Evolutionary conservation across 2,888 invertebrate species (phyloP).

Genomic region (Octonoba sinensis): DNA sequence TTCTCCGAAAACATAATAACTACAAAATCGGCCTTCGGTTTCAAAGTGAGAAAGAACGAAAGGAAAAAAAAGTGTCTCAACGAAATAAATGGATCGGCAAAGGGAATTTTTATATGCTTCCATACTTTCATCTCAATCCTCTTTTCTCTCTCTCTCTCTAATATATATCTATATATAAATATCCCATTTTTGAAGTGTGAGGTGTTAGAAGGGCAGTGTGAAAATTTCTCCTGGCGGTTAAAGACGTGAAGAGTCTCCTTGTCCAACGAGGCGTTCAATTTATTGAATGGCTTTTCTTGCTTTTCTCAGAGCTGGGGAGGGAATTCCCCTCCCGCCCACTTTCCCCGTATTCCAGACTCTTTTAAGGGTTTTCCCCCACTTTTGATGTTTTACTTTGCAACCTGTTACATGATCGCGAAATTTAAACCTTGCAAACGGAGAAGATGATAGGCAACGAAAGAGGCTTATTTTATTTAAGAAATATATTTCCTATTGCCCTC

Average conservation of each 20-base stretch:
- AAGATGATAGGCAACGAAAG: slow-evolving; percentile 31
- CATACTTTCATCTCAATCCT: slow-evolving; percentile 52
- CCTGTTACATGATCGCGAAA: slow-evolving; percentile 59
- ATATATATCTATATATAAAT: slow-evolving; percentile 61
- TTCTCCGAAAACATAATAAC: too few relatives aligned
- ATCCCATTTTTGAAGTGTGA: slow-evolving; percentile 58
- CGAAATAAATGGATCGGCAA: slow-evolving; percentile 56
- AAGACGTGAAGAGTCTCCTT: slow-evolving; percentile 40
- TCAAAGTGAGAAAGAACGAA: slow-evolving; percentile 28
- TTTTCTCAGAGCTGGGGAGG: slow-evolving; percentile 9
- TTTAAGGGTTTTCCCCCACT: slow-evolving; percentile 34
- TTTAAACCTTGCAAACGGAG: slow-evolving; percentile 44
- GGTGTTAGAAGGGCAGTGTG: slow-evolving; percentile 49
- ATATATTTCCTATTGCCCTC: too few relatives aligned
- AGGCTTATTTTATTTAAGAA: slow-evolving; percentile 1
- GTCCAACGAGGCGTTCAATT: slow-evolving; percentile 61
- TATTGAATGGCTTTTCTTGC: slow-evolving; percentile 55
- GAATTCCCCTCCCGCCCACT: slow-evolving; percentile 1
- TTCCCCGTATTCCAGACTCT: slow-evolving; percentile 1
- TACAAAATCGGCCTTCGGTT: too few relatives aligned
- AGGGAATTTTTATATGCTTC: slow-evolving; percentile 49
- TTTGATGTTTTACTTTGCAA: slow-evolving; percentile 50
- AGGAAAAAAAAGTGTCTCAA: not conserved
- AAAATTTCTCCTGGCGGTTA: slow-evolving; percentile 52
- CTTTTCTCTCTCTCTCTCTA: slow-evolving; percentile 14